Evolutionary conservation across 2,888 invertebrate genomes (phyloP).

Genomic region (Phytoseiulus persimilis): DNA sequence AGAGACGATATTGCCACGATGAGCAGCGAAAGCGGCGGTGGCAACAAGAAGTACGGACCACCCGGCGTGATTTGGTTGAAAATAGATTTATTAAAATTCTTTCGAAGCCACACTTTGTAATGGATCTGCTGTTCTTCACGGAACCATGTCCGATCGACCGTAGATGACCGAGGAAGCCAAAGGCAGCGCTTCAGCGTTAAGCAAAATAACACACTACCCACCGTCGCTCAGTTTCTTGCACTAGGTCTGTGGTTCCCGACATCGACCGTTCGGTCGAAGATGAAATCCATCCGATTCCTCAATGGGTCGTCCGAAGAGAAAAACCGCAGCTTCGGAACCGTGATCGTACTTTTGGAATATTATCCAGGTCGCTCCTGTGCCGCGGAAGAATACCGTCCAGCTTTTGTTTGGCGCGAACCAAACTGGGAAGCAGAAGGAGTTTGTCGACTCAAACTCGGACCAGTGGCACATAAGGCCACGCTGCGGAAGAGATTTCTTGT

Average conservation of each 20-base stretch:
- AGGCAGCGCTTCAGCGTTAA: not conserved
- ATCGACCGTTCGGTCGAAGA: no score
- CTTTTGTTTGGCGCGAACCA: not conserved
- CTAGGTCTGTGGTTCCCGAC: no score
- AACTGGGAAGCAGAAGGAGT: not conserved
- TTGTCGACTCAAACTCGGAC: not conserved
- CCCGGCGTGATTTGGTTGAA: not conserved
- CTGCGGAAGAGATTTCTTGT: not conserved
- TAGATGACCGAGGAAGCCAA: not conserved
- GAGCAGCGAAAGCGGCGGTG: not conserved
- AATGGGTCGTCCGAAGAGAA: no score
- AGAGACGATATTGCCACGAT: not conserved
- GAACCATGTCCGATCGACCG: not conserved
- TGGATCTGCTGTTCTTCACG: not conserved
- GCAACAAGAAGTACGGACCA: not conserved
- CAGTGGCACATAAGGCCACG: not conserved
- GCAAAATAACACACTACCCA: no score
- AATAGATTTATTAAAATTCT: not conserved
- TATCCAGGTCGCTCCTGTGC: no score
- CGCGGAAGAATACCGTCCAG: no score
- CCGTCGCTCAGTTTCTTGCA: no score
- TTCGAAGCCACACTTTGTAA: not conserved
- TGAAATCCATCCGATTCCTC: no score
- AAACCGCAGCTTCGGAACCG: no score
- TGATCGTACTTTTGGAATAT: no score